Evolutionary conservation across 2,113 vertebrate genomes (phyloP).

Genomic region (Saguinus midas): DNA sequence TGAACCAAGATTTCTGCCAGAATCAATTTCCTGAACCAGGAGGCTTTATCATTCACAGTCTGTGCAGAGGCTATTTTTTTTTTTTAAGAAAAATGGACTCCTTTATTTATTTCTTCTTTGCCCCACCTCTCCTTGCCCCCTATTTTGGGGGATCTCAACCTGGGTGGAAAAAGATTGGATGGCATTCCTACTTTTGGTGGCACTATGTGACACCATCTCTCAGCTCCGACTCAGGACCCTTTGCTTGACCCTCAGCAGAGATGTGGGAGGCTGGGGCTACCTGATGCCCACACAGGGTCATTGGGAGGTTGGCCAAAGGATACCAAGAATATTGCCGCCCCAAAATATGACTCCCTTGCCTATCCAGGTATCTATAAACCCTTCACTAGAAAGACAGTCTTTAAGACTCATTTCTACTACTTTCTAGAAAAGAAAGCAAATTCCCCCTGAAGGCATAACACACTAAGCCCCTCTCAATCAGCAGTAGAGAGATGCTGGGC

Average conservation of each 20-base stretch:
- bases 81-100: background rate
- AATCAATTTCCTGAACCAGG: background rate
- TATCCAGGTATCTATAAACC: background rate
- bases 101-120: background rate
- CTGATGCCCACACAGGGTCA: accelerated
- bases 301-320: background rate
- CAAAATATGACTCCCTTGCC: background rate
- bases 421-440: background rate
- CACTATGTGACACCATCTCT: background rate
- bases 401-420: background rate
- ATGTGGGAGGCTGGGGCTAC: background rate
- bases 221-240: background rate
- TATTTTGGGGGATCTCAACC: background rate
- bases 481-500: background rate
- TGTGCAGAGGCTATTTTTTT: background rate
- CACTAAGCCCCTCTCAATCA: background rate
- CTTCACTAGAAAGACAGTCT: background rate
- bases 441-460: background rate
- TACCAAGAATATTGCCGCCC: background rate
- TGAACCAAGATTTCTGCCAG: background rate
- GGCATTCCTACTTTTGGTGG: no score
- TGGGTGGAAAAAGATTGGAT: background rate
- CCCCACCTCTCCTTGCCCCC: background rate
- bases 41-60: background rate
- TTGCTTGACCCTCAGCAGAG: background rate